Base-by-base conservation (phyloP, 2,113 vertebrate species). In the Isurus oxyrinchus region DNA sequence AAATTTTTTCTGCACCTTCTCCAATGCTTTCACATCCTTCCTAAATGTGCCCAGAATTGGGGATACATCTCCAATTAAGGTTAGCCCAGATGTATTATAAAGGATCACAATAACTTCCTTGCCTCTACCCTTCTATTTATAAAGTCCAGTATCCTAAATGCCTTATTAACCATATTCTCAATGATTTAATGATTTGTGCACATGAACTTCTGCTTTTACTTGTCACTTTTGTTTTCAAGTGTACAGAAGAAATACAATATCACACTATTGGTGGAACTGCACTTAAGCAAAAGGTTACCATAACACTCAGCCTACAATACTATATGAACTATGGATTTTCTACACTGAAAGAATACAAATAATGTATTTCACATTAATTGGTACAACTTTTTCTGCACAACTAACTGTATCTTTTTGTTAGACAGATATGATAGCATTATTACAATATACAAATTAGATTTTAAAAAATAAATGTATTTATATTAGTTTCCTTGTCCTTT, bases 401-500 rank as follows among this genome's bases (percentile, higher is more conserved):
- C 10, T 16, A 90, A 35, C 57, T 61, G 4, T 61, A n/a, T 61
- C 2, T 93, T n/a, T 57, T 93, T 66, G 3, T n/a, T 93, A 59
- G 35, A 61, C 7, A 16, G 55, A n/a, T n/a, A 5, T 16, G 40
- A 13, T 31, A 93, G 31, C 59, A 61, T 61, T 61, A 61, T 5
- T 61, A 88, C 53, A 27, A 88, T 10, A 23, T 61, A 57, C 25
- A 90, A 11, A 2, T 57, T 57, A 55, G 11, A 59, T 61, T 19
- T 93, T 61, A 90, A 31, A 10, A 57, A 31, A 10, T 90, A 90
- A 57, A 35, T 59, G 11, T 31, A 59, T 59, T 90, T 90, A 57
- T 90, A 31, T 55, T 57, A n/a, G 35, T 94, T 94, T 72, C 49
- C 23, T 81, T 72, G 96, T 2, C 97, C 81, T 96, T 95, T 95